Evolutionary conservation across 2,113 vertebrate species (phyloP).

Genomic region (Tylochromis polylepis): DNA sequence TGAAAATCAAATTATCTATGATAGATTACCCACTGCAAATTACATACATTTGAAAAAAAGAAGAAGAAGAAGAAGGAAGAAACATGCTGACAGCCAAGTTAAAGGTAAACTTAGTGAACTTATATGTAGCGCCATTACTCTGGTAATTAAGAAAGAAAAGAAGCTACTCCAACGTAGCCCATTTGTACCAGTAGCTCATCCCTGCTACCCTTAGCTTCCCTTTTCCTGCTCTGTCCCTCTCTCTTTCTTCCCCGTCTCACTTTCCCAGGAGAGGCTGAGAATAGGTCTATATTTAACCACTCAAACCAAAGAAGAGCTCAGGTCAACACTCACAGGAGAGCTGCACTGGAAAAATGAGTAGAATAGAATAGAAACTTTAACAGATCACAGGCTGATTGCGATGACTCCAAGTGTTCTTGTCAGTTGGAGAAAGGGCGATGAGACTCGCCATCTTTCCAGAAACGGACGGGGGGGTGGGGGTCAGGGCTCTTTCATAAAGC

Average conservation of each 20-base stretch:
- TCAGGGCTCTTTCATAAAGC: background rate
- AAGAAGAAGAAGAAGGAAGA: background rate
- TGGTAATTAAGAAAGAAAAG: background rate
- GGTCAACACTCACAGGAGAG: conserved; percentile 44
- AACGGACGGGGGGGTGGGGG: background rate
- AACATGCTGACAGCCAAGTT: background rate
- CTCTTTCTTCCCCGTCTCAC: background rate
- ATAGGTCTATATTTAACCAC: conserved; percentile 53
- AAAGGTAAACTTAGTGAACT: background rate
- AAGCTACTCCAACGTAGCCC: background rate
- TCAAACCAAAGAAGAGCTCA: conserved; percentile 30
- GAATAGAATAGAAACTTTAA: background rate
- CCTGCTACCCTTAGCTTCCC: background rate
- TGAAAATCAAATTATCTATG: background rate
- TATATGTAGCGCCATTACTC: accelerated
- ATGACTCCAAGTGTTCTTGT: background rate
- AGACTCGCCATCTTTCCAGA: background rate
- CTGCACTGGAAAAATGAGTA: conserved; percentile 23
- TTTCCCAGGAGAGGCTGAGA: conserved; percentile 37
- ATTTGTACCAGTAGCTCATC: background rate
- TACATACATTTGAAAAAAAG: background rate
- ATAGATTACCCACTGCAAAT: background rate
- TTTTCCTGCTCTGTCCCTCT: background rate
- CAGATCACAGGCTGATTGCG: background rate
- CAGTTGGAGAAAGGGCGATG: background rate